Conservation (phyloP, 2,888 invertebrate genomes). For the Incurvaria masculella region DNA sequence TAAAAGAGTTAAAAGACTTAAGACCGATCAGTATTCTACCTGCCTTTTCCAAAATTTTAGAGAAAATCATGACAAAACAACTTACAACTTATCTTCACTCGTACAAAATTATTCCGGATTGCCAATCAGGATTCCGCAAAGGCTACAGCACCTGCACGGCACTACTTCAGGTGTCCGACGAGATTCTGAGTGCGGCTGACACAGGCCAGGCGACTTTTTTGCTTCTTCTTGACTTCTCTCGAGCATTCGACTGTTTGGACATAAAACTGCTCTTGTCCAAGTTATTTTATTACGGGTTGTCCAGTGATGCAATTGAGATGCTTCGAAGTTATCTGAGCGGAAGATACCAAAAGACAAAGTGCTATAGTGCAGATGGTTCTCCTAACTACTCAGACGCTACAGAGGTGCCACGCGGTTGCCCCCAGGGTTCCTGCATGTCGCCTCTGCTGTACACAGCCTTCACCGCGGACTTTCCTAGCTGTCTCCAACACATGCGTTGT, state of each 20-base stretch:
- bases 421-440: neutral
- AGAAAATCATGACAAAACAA: constrained; percentile 15
- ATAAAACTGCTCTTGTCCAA: constrained; percentile 15
- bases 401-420: neutral
- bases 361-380: neutral
- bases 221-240: constrained; percentile 20
- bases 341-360: neutral
- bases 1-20: constrained; percentile 13
- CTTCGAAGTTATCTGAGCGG: neutral
- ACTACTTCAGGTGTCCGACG: constrained; percentile 17
- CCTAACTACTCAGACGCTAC: neutral
- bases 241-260: constrained; percentile 21
- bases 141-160: constrained; percentile 19
- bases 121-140: constrained; percentile 20
- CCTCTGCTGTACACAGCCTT: neutral
- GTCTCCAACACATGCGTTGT: neutral
- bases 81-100: constrained; percentile 14
- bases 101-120: constrained; percentile 15
- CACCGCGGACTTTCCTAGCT: neutral
- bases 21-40: constrained; percentile 19
- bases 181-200: constrained; percentile 18
- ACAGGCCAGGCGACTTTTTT: constrained; percentile 14
- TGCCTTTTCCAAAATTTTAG: constrained; percentile 15
- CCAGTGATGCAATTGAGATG: neutral
- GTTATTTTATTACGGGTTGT: constrained; percentile 11